Evolutionary conservation across 2,888 invertebrate species (phyloP).

Genomic region (Ethmia dodecea): DNA sequence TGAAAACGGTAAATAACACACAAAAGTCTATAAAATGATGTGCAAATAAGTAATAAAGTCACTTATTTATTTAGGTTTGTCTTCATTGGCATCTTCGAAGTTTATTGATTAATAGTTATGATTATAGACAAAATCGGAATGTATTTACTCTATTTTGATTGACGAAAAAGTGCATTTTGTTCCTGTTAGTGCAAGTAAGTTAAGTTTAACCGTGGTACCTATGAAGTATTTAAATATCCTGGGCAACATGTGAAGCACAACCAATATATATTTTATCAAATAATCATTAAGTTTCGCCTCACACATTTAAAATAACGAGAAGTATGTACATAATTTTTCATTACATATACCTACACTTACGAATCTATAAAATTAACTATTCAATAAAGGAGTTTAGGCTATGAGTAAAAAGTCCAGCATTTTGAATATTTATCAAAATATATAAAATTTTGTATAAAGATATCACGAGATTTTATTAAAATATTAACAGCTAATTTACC

Average conservation of each 20-base stretch:
- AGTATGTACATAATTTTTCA: slow-evolving; percentile 21
- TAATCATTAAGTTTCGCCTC: slow-evolving; percentile 15
- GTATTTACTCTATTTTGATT: no score
- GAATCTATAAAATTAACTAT: slow-evolving; percentile 44
- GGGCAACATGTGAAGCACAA: slow-evolving; percentile 27
- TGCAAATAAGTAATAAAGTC: no score
- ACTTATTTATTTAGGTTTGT: no score
- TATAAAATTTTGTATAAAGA: slow-evolving; percentile 33
- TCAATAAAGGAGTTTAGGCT: slow-evolving; percentile 42
- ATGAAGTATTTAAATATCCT: not conserved
- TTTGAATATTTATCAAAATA: slow-evolving; percentile 35
- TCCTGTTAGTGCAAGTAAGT: no score
- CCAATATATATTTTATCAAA: slow-evolving; percentile 19
- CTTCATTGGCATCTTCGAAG: no score
- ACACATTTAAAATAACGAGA: slow-evolving; percentile 19
- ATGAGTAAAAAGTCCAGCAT: slow-evolving; percentile 68
- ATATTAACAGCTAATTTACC: slow-evolving; percentile 26
- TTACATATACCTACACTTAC: slow-evolving; percentile 27
- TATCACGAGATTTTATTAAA: slow-evolving; percentile 26
- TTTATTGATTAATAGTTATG: no score
- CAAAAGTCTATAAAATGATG: no score
- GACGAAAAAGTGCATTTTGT: no score
- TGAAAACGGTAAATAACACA: no score
- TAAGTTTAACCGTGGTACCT: not conserved
- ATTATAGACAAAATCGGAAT: no score